Evolutionary conservation across 2,888 invertebrate genomes (phyloP).

Genomic region (Cylloceria caligata): DNA sequence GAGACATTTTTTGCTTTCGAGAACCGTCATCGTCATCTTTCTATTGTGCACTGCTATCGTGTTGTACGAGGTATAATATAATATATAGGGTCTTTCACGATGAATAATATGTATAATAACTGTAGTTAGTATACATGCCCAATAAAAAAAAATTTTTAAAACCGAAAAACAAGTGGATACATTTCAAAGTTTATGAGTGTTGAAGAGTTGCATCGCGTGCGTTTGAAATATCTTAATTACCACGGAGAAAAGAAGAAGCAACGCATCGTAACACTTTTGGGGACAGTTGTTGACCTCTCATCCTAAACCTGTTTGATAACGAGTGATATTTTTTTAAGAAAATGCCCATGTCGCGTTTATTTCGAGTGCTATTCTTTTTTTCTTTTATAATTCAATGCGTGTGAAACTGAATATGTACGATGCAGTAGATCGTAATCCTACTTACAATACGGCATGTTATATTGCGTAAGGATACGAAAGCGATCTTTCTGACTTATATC

Average conservation of each 20-base stretch:
- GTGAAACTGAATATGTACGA: slow-evolving; percentile 11
- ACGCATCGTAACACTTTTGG: not conserved
- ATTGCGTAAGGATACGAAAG: slow-evolving; percentile 2
- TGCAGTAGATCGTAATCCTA: slow-evolving; percentile 2
- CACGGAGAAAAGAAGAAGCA: not conserved
- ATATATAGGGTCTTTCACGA: slow-evolving; percentile 68
- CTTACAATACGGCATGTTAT: slow-evolving; percentile 8
- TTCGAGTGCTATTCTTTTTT: not conserved
- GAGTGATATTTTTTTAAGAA: slow-evolving; percentile 29
- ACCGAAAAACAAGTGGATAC: slow-evolving; percentile 23
- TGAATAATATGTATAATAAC: slow-evolving; percentile 69
- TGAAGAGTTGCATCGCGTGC: not conserved
- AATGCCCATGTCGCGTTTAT: slow-evolving; percentile 7
- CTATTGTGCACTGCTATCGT: slow-evolving; percentile 69
- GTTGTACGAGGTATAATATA: slow-evolving; percentile 68
- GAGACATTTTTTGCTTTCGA: slow-evolving; percentile 58
- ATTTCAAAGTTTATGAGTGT: not conserved
- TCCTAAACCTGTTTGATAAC: slow-evolving; percentile 35
- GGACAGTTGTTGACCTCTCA: slow-evolving; percentile 10
- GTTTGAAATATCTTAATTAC: slow-evolving; percentile 15
- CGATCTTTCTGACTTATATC: slow-evolving; percentile 3
- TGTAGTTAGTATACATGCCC: slow-evolving; percentile 70
- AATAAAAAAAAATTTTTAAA: slow-evolving; percentile 64
- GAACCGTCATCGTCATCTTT: slow-evolving; percentile 65
- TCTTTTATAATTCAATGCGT: not conserved